phyloP scores from a whole-genome alignment of 2,113 vertebrate species.

The Emydocephalus ijimae region DNA sequence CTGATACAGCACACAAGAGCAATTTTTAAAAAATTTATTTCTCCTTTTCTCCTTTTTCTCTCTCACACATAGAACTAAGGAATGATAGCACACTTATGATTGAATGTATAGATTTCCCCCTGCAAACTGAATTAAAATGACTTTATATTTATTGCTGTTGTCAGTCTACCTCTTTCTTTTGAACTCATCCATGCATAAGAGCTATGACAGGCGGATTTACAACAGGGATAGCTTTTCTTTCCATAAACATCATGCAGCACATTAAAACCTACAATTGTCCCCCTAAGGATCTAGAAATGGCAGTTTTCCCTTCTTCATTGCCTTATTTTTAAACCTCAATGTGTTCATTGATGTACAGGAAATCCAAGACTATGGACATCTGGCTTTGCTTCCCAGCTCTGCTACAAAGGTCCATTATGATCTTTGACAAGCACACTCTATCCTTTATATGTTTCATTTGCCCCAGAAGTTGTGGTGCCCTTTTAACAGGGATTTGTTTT shows the following conservation, averaged over 20 bases:
- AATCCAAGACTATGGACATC: constrained; percentile 30
- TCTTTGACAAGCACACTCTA: constrained; percentile 9
- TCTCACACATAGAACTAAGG: neutral
- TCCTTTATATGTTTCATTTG: constrained; percentile 24
- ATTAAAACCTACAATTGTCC: neutral
- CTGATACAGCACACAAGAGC: neutral
- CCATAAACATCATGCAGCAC: neutral
- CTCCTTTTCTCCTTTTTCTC: neutral
- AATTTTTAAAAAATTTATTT: neutral
- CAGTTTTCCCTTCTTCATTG: neutral
- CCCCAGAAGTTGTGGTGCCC: neutral
- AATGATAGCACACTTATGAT: neutral
- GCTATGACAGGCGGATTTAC: constrained; percentile 9
- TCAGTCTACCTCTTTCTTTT: neutral
- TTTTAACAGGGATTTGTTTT: constrained; percentile 2
- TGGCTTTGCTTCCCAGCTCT: constrained; percentile 28
- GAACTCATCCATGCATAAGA: neutral
- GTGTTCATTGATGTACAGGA: constrained; percentile 27
- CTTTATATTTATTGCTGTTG: neutral
- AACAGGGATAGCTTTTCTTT: neutral
- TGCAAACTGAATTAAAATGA: neutral
- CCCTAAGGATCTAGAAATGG: constrained; percentile 14
- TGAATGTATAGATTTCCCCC: neutral
- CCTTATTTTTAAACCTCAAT: constrained; percentile 23
- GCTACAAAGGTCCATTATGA: constrained; percentile 20